These are phyloP conservation scores for Hippocampus comes DNA, from an alignment of 2,113 vertebrate genomes.

Conservation along the genomic window DNA sequence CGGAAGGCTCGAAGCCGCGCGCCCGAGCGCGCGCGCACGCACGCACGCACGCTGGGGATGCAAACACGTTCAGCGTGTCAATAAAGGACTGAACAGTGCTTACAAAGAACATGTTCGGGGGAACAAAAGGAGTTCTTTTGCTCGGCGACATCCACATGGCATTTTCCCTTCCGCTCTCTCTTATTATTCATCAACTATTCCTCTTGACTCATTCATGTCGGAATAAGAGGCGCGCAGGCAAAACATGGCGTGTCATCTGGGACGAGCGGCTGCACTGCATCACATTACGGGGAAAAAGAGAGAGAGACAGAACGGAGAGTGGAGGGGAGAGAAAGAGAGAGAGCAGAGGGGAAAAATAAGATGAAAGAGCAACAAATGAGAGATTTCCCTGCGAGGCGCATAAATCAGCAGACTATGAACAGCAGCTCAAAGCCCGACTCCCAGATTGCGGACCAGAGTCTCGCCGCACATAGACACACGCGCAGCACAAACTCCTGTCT, in stretches of 20 bases:
- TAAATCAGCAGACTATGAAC: slow-evolving; percentile 74
- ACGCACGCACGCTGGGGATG: slow-evolving; percentile 42
- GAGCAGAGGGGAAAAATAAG: slow-evolving; percentile 46
- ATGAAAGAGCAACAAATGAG: slow-evolving; percentile 74
- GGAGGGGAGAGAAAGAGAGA: slow-evolving; percentile 14
- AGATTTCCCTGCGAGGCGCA: slow-evolving; percentile 72
- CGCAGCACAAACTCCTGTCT: slow-evolving; percentile 26
- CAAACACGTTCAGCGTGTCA: slow-evolving; percentile 65
- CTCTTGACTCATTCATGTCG: slow-evolving; percentile 66
- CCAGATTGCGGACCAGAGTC: slow-evolving; percentile 57
- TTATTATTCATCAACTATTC: slow-evolving; percentile 66
- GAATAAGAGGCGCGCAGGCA: slow-evolving; percentile 50
- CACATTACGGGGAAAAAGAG: slow-evolving; percentile 56
- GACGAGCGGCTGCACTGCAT: slow-evolving; percentile 66
- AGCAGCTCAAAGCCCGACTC: slow-evolving; percentile 65
- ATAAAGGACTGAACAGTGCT: slow-evolving; percentile 57
- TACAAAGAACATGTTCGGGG: slow-evolving; percentile 61
- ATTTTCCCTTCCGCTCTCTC: slow-evolving; percentile 61
- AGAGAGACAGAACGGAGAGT: slow-evolving; percentile 17
- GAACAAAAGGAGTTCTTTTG: slow-evolving; percentile 55
- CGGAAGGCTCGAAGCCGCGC: slow-evolving; percentile 39
- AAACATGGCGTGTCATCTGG: slow-evolving; percentile 63
- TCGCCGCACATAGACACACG: slow-evolving; percentile 20
- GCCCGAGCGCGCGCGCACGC: slow-evolving; percentile 34
- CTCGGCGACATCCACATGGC: slow-evolving; percentile 61